These are phyloP conservation scores for Portunus trituberculatus DNA, from an alignment of 1,140 invertebrate species.

Conservation along the genomic window DNA sequence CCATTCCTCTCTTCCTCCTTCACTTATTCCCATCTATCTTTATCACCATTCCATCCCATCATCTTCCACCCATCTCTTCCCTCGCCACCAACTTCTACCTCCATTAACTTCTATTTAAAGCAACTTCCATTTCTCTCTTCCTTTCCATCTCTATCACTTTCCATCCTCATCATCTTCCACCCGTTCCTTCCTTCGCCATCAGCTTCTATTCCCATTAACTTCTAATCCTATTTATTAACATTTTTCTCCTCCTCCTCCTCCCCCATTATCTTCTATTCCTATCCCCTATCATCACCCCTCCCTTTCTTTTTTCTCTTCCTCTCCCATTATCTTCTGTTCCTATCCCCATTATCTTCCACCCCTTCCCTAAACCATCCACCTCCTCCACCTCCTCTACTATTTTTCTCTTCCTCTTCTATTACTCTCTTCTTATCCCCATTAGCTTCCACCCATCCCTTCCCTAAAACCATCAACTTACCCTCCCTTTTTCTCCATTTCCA, in stretches of 20 bases:
- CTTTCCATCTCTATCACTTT: too few species aligned
- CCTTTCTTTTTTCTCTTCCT: neutral
- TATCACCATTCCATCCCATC: neutral
- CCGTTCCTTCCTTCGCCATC: neutral
- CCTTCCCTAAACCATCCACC: neutral
- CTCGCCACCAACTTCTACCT: neutral
- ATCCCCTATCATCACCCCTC: neutral
- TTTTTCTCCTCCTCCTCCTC: too few species aligned
- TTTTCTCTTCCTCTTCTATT: too few species aligned
- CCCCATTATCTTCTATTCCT: neutral
- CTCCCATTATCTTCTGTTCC: neutral
- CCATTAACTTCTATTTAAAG: neutral
- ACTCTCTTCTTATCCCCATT: too few species aligned
- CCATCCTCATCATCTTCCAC: neutral
- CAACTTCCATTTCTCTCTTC: too few species aligned
- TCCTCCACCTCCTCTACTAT: too few species aligned
- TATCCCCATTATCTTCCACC: too few species aligned
- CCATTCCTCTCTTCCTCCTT: neutral
- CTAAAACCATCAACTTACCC: too few species aligned
- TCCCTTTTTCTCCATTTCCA: too few species aligned
- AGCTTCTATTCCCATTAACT: too few species aligned
- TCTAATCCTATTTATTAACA: too few species aligned
- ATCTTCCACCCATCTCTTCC: neutral
- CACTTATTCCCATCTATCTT: neutral
- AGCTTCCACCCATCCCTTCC: too few species aligned